A percentile compares a stretch with the other conserved stretches of the same genome.
Conservation (phyloP, 2,888 invertebrate genomes). For the Cephus nigrinus region DNA sequence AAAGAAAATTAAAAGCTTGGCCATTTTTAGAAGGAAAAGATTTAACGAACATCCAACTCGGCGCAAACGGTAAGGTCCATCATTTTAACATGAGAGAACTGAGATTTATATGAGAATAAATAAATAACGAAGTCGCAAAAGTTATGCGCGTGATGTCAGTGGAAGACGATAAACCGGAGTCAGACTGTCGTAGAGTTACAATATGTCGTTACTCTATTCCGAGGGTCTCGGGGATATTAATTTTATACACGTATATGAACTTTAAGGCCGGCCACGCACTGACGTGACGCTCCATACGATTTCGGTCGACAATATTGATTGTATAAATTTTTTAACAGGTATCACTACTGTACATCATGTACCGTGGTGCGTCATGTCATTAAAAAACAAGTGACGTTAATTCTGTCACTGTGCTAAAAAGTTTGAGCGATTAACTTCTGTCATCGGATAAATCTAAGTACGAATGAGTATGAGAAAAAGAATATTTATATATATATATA, state of each 20-base stretch:
- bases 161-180: constrained; percentile 48
- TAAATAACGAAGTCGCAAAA: constrained; percentile 42
- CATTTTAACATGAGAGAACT: constrained; percentile 6
- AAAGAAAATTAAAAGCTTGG: background rate
- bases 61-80: background rate
- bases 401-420: too few relatives aligned
- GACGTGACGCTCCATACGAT: too few relatives aligned
- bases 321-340: too few relatives aligned
- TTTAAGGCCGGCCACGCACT: too few relatives aligned
- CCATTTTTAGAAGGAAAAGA: background rate
- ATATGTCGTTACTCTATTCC: constrained; percentile 16
- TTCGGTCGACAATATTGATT: too few relatives aligned
- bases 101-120: constrained; percentile 31
- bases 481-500: background rate
- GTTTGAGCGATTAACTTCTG: too few relatives aligned
- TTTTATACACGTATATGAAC: background rate
- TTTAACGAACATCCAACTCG: background rate
- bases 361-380: too few relatives aligned
- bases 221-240: constrained; percentile 5
- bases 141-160: constrained; percentile 45
- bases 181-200: constrained; percentile 40
- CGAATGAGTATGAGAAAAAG: too few relatives aligned
- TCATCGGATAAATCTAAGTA: too few relatives aligned
- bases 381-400: too few relatives aligned
- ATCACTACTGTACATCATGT: too few relatives aligned